phyloP scores from a whole-genome alignment of 2,888 invertebrate genomes.

The Bombylius discolor region DNA sequence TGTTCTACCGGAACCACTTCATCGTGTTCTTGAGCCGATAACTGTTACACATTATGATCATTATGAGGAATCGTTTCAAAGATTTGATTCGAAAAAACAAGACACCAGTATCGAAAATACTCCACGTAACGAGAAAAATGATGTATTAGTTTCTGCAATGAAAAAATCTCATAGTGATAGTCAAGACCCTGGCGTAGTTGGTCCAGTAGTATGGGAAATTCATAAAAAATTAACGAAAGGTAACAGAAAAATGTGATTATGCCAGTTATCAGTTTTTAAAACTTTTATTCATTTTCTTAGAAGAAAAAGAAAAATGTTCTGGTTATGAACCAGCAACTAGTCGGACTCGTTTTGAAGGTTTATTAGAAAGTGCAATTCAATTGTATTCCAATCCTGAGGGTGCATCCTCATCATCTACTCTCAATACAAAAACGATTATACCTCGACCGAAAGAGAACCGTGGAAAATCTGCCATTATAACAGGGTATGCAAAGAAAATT shows the following conservation, averaged over 20 bases:
- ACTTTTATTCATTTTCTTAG: constrained; percentile 8
- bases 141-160: constrained; percentile 21
- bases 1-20: constrained; percentile 62
- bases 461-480: constrained; percentile 33
- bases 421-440: constrained; percentile 12
- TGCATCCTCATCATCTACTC: constrained; percentile 25
- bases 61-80: constrained; percentile 24
- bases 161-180: constrained; percentile 58
- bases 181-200: constrained; percentile 70
- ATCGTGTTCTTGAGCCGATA: constrained; percentile 64
- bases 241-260: constrained; percentile 13
- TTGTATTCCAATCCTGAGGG: constrained; percentile 34
- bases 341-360: constrained; percentile 33
- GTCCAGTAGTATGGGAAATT: constrained; percentile 71
- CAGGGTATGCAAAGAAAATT: constrained; percentile 19
- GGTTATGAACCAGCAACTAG: constrained; percentile 32
- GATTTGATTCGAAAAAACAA: background rate
- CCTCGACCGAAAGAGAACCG: constrained; percentile 24
- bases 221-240: constrained; percentile 50
- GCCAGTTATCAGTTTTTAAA: background rate
- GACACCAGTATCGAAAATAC: background rate
- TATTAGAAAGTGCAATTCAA: constrained; percentile 36
- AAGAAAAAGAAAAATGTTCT: constrained; percentile 22
- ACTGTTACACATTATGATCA: constrained; percentile 58
- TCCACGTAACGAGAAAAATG: background rate